Evolutionary conservation across 2,113 vertebrate species (phyloP).

Genomic region (Chionomys nivalis): DNA sequence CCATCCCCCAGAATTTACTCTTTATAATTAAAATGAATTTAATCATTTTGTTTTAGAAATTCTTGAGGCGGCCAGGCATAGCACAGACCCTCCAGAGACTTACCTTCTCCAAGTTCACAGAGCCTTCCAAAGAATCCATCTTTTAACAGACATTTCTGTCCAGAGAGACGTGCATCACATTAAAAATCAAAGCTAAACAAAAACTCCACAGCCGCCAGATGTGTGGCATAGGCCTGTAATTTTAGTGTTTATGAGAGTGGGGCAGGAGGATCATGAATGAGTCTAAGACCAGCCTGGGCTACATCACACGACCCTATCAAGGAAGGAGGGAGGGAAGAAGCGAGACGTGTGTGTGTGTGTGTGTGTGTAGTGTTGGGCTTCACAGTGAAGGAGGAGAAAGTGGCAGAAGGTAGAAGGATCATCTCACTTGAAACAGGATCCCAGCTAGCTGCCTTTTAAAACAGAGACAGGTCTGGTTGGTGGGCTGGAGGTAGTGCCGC

Average conservation of each 20-base stretch:
- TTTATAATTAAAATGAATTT: slow-evolving; percentile 16
- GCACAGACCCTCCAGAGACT: background rate
- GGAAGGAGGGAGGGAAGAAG: background rate
- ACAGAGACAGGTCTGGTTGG: background rate
- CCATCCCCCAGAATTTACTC: background rate
- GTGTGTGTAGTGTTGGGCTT: background rate
- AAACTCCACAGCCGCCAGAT: background rate
- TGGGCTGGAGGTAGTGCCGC: background rate
- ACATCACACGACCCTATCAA: background rate
- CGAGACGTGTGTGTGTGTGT: too few species aligned
- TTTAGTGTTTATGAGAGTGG: background rate
- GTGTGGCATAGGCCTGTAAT: background rate
- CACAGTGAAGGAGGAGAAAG: background rate
- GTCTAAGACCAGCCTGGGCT: background rate
- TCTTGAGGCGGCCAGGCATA: background rate
- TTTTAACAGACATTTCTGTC: background rate
- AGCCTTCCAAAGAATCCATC: background rate
- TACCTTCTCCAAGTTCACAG: background rate
- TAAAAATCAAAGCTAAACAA: background rate
- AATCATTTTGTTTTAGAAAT: slow-evolving; percentile 21
- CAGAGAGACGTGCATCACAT: background rate
- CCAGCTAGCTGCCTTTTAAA: background rate
- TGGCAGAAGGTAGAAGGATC: background rate
- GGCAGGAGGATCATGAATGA: background rate
- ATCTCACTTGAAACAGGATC: background rate